Base-by-base conservation (phyloP, 2,797 vertebrate genomes). In the Merluccius polli region DNA sequence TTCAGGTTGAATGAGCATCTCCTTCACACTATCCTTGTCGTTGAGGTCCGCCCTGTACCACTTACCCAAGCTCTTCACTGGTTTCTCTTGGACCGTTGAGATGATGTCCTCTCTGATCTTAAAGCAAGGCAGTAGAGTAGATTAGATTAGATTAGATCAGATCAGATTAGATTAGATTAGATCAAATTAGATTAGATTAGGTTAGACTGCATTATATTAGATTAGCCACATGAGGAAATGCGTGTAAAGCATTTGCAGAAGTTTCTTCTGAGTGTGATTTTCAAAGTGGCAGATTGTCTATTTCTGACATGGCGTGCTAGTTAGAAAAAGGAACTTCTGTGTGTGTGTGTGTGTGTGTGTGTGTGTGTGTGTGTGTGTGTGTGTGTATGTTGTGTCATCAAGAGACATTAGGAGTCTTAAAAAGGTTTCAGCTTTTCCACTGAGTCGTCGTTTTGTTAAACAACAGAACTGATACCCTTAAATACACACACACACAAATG, bases 291-390 rank as follows among this genome's bases (percentile, higher is more conserved):
- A 29, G n/a, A 67, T 29, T 67, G 11, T 30, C 65, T 68, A 68
- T 31, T 30, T 68, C 67, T 69, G 67, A 69, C 67, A 68, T 32
- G 27, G 67, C 67, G 15, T 69, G 67, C 31, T 32, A 18, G 67
- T 69, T 69, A 32, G 31, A 32, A 69, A 69, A 69, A 30, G 36
- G 71, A 72, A 29, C 24, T 12, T 30, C 35, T 72, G 70, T 36
- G 70, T 71, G 70, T 36, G 70, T 71, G 70, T 36, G 70, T 71
- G 70, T 71, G 70, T 71, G 70, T 71, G 70, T 71, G 70, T 71
- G 70, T 71, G 70, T 38, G 70, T 71, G 33, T 24, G 33, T 71
- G 32, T 71, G 70, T 71, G 70, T 71, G 70, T 38, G 70, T 71
- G 70, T 71, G 70, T 71, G 68, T 32, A 16, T 70, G 31, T 70